A percentile compares a stretch with the other conserved stretches of the same genome.
Conservation (phyloP, 2,888 invertebrate genomes). For the Drosophila emarginata region DNA sequence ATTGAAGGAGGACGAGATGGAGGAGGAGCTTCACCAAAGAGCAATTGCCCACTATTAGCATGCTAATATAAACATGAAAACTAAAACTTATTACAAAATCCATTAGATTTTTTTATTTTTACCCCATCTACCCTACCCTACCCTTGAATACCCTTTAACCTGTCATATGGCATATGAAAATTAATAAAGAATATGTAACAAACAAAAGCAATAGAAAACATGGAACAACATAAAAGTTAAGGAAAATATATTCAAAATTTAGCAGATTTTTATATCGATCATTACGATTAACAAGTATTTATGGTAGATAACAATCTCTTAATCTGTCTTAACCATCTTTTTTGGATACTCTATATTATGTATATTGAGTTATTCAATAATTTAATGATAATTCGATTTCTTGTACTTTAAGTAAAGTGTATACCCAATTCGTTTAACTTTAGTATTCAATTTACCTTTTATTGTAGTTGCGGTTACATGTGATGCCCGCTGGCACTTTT, state of each 20-base stretch:
- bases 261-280: too few relatives aligned
- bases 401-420: neutral
- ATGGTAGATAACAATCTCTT: too few relatives aligned
- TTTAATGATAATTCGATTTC: too few relatives aligned
- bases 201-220: too few relatives aligned
- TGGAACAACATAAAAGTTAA: too few relatives aligned
- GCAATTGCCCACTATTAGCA: slow-evolving; percentile 64
- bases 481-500: slow-evolving; percentile 56
- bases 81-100: slow-evolving; percentile 74
- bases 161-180: neutral
- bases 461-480: slow-evolving; percentile 53
- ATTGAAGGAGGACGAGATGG: neutral
- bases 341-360: too few relatives aligned
- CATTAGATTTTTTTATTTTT: slow-evolving; percentile 53
- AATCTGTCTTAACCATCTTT: too few relatives aligned
- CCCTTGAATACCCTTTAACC: neutral
- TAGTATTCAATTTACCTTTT: slow-evolving; percentile 1
- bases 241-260: too few relatives aligned
- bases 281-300: too few relatives aligned
- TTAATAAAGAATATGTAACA: neutral
- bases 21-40: neutral
- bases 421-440: neutral
- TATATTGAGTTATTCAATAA: too few relatives aligned
- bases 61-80: slow-evolving; percentile 76
- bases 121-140: neutral